Evolutionary conservation across 2,888 invertebrate species (phyloP).

Genomic region (Yponomeuta cagnagella): DNA sequence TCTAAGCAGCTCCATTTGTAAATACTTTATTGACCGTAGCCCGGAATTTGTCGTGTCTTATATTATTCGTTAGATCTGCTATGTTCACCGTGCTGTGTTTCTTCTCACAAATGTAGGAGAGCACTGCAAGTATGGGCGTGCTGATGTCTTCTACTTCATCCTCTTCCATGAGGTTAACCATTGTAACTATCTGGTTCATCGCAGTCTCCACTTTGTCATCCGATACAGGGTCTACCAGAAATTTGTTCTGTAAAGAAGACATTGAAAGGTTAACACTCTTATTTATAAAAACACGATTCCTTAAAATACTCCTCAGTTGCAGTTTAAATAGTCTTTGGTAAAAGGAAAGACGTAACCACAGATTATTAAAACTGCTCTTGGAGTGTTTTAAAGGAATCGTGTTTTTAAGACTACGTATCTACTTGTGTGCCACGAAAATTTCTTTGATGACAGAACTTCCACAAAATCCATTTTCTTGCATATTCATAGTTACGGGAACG

Average conservation of each 20-base stretch:
- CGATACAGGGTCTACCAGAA: conserved; percentile 42
- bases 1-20: conserved; percentile 17
- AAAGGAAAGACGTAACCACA: too few species aligned
- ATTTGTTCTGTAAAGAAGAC: conserved; percentile 52
- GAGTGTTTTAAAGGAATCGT: too few species aligned
- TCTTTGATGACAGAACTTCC: too few species aligned
- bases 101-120: conserved; percentile 46
- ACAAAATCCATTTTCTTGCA: too few species aligned
- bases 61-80: conserved; percentile 25
- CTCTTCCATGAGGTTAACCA: conserved; percentile 33
- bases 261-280: not conserved
- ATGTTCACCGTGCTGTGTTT: conserved; percentile 33
- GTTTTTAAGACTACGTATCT: too few species aligned
- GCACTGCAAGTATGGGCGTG: conserved; percentile 40
- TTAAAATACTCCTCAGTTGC: too few species aligned
- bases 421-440: too few species aligned
- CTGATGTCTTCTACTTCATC: conserved; percentile 39
- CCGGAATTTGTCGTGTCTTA: conserved; percentile 32
- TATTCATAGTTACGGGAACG: too few species aligned
- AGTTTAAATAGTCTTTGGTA: too few species aligned
- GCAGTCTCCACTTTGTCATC: conserved; percentile 38
- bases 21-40: conserved; percentile 31
- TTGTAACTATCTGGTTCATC: conserved; percentile 34
- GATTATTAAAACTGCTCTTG: too few species aligned
- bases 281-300: too few species aligned